phyloP scores from a whole-genome alignment of 2,113 vertebrate genomes.

The Antigone vipio region DNA sequence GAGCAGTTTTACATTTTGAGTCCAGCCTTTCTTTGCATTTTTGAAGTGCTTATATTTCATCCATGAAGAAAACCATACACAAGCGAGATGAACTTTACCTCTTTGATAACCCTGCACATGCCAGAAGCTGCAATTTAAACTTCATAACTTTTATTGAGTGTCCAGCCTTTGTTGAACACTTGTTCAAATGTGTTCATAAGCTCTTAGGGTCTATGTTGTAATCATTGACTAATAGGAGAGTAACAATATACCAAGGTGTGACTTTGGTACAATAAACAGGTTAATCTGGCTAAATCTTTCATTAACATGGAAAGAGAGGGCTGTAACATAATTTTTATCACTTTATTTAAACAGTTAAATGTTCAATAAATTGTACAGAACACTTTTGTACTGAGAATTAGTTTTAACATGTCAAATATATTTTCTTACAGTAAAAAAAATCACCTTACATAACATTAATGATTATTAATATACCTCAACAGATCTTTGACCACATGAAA shows the following conservation, averaged over 20 bases:
- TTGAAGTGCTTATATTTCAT: neutral
- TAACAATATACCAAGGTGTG: slow-evolving; percentile 7
- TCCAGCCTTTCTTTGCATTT: neutral
- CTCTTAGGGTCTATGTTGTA: slow-evolving; percentile 16
- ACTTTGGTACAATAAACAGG: slow-evolving; percentile 33
- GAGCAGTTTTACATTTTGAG: neutral
- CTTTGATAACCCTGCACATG: neutral
- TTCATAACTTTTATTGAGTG: slow-evolving; percentile 16
- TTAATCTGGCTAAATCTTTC: slow-evolving; percentile 39
- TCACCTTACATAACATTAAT: neutral
- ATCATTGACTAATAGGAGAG: slow-evolving; percentile 16
- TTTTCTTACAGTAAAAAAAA: neutral
- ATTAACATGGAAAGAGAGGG: neutral
- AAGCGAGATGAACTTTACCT: neutral
- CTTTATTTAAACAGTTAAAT: slow-evolving; percentile 51
- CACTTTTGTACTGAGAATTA: neutral
- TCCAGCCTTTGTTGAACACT: neutral
- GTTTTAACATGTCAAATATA: neutral
- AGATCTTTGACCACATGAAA: neutral
- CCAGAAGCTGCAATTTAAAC: slow-evolving; percentile 12
- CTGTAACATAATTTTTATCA: neutral
- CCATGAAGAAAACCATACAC: neutral
- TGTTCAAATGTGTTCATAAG: neutral
- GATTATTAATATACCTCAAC: neutral
- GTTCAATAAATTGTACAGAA: neutral